Conservation (phyloP, 2,113 vertebrate species). For the Spheniscus mendiculus region DNA sequence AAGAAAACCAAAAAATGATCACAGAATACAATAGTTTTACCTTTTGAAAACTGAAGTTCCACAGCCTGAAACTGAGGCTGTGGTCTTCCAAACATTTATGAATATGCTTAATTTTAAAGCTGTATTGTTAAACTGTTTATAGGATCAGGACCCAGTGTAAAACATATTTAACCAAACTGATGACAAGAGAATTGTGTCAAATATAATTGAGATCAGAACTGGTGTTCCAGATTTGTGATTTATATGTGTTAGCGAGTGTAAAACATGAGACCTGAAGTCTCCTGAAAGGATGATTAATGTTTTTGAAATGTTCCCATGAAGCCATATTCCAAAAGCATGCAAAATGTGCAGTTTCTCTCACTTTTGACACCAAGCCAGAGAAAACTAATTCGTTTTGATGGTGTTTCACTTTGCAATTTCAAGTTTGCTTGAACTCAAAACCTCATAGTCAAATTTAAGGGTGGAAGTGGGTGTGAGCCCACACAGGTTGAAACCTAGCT, state of each 20-base stretch:
- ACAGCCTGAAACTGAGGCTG: not conserved
- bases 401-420: slow-evolving; percentile 17
- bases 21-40: not conserved
- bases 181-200: slow-evolving; percentile 35
- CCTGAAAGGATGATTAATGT: slow-evolving; percentile 47
- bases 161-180: not conserved
- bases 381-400: slow-evolving; percentile 45
- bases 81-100: not conserved
- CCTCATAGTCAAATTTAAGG: slow-evolving; percentile 34
- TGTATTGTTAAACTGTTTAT: not conserved
- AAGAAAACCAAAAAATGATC: not conserved
- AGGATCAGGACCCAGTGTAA: not conserved
- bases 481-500: slow-evolving; percentile 31
- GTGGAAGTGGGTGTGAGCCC: slow-evolving; percentile 46
- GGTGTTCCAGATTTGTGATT: slow-evolving; percentile 20
- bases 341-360: slow-evolving; percentile 26
- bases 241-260: not conserved
- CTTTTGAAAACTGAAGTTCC: not conserved
- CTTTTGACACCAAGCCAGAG: slow-evolving; percentile 40
- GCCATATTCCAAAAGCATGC: not conserved
- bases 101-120: not conserved
- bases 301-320: slow-evolving; percentile 43
- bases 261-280: slow-evolving; percentile 15
- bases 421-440: slow-evolving; percentile 39
- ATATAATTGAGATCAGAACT: slow-evolving; percentile 16